phyloP scores from a whole-genome alignment of 2,113 vertebrate species.

The Paratilapia polleni region DNA sequence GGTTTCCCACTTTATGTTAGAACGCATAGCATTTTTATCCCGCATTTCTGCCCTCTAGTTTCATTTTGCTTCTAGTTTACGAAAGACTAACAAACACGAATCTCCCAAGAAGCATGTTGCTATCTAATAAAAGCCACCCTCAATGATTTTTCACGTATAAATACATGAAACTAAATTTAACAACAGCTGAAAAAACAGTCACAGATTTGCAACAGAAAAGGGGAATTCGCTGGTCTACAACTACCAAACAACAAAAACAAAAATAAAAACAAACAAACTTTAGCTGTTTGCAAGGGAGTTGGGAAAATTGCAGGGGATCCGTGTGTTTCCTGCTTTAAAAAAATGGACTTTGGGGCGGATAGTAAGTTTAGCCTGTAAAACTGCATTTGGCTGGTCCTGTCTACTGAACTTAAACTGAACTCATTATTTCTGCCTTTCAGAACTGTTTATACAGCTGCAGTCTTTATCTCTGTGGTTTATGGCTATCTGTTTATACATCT shows the following conservation, averaged over 20 bases:
- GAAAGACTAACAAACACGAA: neutral
- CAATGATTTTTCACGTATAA: no score
- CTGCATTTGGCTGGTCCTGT: neutral
- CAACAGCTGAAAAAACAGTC: accelerated
- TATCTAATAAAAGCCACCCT: neutral
- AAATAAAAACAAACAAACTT: no score
- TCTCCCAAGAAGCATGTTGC: neutral
- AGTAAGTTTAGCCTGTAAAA: neutral
- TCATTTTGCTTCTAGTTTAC: neutral
- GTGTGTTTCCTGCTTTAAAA: neutral
- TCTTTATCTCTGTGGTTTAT: neutral
- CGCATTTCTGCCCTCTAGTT: neutral
- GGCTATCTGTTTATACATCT: neutral
- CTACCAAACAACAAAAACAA: no score
- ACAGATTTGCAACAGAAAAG: neutral
- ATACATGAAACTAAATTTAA: neutral
- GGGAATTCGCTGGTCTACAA: neutral
- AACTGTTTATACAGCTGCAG: constrained; percentile 1
- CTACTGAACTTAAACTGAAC: neutral
- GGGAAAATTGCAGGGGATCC: neutral
- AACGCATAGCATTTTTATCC: neutral
- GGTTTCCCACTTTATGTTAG: neutral
- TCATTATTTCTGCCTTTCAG: neutral
- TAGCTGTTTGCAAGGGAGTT: neutral
- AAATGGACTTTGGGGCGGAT: neutral